Base-by-base conservation (phyloP, 2,888 invertebrate genomes). In the Choreutis nemorana region DNA sequence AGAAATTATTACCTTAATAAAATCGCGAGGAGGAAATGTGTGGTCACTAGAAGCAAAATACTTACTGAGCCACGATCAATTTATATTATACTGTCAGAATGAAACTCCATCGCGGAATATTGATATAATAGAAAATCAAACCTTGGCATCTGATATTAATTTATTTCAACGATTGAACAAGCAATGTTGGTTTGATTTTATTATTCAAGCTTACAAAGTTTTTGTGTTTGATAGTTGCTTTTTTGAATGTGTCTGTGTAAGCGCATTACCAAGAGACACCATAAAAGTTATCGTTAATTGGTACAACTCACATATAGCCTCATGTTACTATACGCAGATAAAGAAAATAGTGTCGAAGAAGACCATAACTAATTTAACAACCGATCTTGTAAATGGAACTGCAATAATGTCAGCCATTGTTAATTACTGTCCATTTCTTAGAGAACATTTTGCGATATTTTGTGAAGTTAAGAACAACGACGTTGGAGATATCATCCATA, bases 151-250 rank as follows among this genome's bases (percentile, higher is more conserved):
- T 8, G 55, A 77, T 38, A 29, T 39, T 2, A 34, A 38, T 13
- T 48, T 71, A 34, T 78, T 55, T 39, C 39, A 63, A 14, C 60
- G 75, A 40, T 44, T 77, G 20, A 68, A 56, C 37, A 78, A 75
- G 44, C 78, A 77, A 49, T 70, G 72, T 35, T 87, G 86, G 86
- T 42, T 86, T 10, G 86, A 86, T 46, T 58, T 86, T 18, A 65
- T 85, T 41, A 50, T 86, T 30, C 85, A 85, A 55, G 81, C 79
- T 23, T 85, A 82, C 43, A 85, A 84, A 56, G 72, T 78, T 12
- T 79, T 84, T 24, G 55, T 83, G 4, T 55, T 84, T 45, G 67
- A 67, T 8, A 65, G 75, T 40, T 70, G 80, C 36, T 77, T 75
- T 35, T 71, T 72, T 47, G 75, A 78, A 26, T 75, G 71, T 33